Percentiles rank a stretch among this genome's conserved stretches.
Conservation (phyloP, 2,888 invertebrate genomes). For the Troides aeacus region DNA sequence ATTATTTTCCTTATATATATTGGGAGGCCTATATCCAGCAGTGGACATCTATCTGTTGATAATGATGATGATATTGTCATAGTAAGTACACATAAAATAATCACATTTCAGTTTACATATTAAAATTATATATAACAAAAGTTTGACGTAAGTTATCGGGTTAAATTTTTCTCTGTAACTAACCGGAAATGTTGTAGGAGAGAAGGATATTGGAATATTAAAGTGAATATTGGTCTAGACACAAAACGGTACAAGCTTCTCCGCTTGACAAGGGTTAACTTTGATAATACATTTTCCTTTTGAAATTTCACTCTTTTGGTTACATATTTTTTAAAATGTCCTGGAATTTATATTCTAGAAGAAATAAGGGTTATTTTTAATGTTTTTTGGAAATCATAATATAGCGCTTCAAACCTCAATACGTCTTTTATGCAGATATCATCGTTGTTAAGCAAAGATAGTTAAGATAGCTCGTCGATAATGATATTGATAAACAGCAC, state of each 20-base stretch:
- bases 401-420: no score
- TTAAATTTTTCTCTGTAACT: not conserved
- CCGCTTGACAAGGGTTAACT: slow-evolving; percentile 15
- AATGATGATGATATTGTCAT: no score
- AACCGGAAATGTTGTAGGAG: slow-evolving; percentile 14
- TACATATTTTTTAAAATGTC: not conserved
- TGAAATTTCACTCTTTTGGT: not conserved
- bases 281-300: not conserved
- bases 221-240: slow-evolving; percentile 23
- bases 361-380: no score
- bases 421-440: no score
- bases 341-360: no score
- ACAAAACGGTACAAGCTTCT: slow-evolving; percentile 13
- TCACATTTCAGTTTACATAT: not conserved
- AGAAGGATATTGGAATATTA: slow-evolving; percentile 13
- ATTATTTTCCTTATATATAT: no score
- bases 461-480: no score
- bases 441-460: no score
- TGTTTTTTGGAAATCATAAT: no score
- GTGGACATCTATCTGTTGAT: no score
- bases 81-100: not conserved
- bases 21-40: no score
- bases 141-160: not conserved
- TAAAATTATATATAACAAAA: not conserved
- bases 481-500: no score